Evolutionary conservation across 2,113 vertebrate genomes (phyloP).

Genomic region (Amblyopsis rosae): DNA sequence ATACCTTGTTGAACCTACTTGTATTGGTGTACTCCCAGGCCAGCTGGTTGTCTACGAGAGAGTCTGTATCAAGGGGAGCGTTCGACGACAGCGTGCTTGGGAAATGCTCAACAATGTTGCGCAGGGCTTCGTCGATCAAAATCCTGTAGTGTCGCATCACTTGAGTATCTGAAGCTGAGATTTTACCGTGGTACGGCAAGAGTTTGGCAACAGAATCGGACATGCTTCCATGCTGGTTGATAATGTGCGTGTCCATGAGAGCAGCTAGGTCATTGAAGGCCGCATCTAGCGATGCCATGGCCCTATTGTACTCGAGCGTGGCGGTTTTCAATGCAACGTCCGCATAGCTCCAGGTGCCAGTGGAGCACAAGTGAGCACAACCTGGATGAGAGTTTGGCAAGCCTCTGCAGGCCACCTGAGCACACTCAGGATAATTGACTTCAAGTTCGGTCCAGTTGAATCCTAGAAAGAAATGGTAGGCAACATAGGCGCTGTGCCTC

Average conservation of each 20-base stretch:
- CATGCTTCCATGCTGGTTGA: neutral
- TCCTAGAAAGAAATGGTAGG: neutral
- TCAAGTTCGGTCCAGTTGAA: neutral
- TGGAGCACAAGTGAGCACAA: neutral
- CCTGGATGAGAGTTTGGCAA: neutral
- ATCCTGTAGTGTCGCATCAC: neutral
- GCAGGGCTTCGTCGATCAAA: neutral
- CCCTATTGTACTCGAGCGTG: neutral
- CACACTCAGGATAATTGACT: neutral
- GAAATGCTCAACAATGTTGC: neutral
- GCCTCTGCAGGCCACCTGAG: neutral
- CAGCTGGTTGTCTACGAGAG: neutral
- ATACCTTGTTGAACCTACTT: neutral
- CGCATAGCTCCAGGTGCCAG: neutral
- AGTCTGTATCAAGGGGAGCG: neutral
- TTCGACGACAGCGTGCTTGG: neutral
- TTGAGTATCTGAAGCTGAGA: too few relatives aligned
- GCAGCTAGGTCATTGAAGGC: neutral
- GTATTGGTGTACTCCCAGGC: neutral
- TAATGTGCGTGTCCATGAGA: neutral
- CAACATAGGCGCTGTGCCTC: neutral
- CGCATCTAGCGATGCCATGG: neutral
- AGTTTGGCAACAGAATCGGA: neutral
- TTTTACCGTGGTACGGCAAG: neutral
- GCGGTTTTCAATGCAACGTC: neutral